Evolutionary conservation across 2,888 invertebrate species (phyloP), one percentile per base, ranked within the genome.

Genomic region (Cerastis rubricosa): DNA sequence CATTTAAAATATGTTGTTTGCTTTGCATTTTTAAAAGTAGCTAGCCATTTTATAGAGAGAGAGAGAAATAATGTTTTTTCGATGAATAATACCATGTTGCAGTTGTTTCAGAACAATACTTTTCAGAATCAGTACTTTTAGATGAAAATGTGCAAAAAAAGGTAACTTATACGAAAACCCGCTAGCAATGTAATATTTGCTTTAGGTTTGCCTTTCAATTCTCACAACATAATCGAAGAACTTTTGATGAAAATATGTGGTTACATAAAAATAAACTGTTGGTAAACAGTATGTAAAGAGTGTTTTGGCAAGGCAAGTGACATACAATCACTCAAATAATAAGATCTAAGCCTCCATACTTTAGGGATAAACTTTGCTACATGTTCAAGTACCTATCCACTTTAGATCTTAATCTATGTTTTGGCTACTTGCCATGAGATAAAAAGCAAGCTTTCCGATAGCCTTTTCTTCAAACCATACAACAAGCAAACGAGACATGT

Each of bases 371-470:
- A 85, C 61, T 72, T 69, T 14, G 76, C 75, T 68, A 77, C 69
- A 79, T 74, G 66, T 73, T 71, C 69, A 35, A 79, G 70, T 70
- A n/a, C n/a, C n/a, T n/a, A 67, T 67, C 86, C 71, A 77, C 83
- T 85, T 84, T 59, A 83, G 73, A 85, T 83, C 69, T 64, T 73
- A 84, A 85, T 85, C 77, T 82, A 71, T 74, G 65, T 83, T 85
- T 86, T 86, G 86, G 87, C 87, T 49, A 51, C 51, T 64, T 78
- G 86, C 86, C 86, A 87, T 68, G 67, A 76, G 59, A 84, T 84
- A 81, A 87, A 81, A 84, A 77, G 54, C 76, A 47, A 79, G 74
- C 75, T 65, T 68, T 67, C 45, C 73, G 51, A 77, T 84, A 76
- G 71, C 65, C 69, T 74, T 78, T 87, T 87, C 69, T 73, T 70